These are phyloP conservation scores for Thryonomys swinderianus DNA, from an alignment of 2,113 vertebrate species.

Conservation along the genomic window DNA sequence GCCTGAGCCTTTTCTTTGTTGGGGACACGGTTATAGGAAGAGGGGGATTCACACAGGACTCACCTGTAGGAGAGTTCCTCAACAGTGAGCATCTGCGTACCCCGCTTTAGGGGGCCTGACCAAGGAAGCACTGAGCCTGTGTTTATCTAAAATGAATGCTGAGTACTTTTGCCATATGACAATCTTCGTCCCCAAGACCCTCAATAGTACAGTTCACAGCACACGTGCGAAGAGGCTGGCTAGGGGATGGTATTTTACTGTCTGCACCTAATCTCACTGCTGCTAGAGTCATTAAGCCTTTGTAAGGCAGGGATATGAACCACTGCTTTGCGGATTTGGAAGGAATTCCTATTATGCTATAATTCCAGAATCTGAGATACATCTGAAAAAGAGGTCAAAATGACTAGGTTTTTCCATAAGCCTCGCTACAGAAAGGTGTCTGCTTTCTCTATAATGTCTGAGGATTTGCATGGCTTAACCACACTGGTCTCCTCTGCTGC, in stretches of 20 bases:
- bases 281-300: conserved; percentile 73
- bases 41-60: neutral
- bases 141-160: conserved; percentile 52
- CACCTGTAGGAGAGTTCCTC: neutral
- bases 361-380: conserved; percentile 84
- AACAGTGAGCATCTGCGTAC: neutral
- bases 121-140: neutral
- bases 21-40: neutral
- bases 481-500: conserved; percentile 7
- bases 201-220: neutral
- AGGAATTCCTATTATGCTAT: conserved; percentile 85
- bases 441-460: conserved; percentile 81
- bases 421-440: conserved; percentile 82
- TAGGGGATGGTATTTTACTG: conserved; percentile 39
- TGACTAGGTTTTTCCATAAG: conserved; percentile 84
- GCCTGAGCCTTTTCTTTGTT: neutral
- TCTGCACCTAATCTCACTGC: conserved; percentile 61
- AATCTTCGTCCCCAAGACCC: conserved; percentile 14
- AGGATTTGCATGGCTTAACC: conserved; percentile 64
- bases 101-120: neutral
- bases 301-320: conserved; percentile 67
- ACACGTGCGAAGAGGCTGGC: neutral
- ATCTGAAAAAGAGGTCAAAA: conserved; percentile 84
- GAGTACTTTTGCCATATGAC: conserved; percentile 23
- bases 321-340: conserved; percentile 83